phyloP scores from a whole-genome alignment of 2,888 invertebrate genomes.

The Archaeoteleia sp. region DNA sequence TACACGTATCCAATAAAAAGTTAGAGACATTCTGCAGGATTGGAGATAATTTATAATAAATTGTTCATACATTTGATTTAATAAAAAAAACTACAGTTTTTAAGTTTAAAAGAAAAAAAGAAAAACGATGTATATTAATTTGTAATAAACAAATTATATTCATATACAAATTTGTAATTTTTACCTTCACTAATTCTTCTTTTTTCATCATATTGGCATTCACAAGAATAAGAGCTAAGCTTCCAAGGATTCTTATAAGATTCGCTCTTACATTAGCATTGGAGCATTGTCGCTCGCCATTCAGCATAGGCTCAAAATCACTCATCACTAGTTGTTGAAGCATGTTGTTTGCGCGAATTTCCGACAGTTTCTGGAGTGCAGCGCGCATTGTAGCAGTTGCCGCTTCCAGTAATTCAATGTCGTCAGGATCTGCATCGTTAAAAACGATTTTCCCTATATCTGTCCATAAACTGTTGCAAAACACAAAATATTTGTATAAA shows the following conservation, averaged over 20 bases:
- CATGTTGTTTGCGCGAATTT: conserved; percentile 73
- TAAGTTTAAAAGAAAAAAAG: too few species aligned
- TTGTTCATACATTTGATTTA: too few species aligned
- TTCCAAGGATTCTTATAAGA: conserved; percentile 64
- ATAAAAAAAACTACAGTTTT: too few species aligned
- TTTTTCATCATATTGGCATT: conserved; percentile 42
- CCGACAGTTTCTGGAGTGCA: conserved; percentile 81
- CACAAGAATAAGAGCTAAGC: conserved; percentile 59
- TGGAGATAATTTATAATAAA: too few species aligned
- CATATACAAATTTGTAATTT: neutral
- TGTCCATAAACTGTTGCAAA: conserved; percentile 78
- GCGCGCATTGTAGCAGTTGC: conserved; percentile 85
- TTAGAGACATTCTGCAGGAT: conserved; percentile 76
- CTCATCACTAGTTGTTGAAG: conserved; percentile 78
- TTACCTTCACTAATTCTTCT: conserved; percentile 61
- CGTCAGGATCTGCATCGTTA: conserved; percentile 75
- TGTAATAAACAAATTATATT: neutral
- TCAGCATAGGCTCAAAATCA: conserved; percentile 77
- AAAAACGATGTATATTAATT: conserved; percentile 1
- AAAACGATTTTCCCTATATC: conserved; percentile 81
- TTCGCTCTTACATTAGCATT: conserved; percentile 63
- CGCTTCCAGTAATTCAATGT: conserved; percentile 80
- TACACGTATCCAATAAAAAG: conserved; percentile 79
- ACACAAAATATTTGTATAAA: conserved; percentile 6
- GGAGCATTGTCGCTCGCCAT: conserved; percentile 58